These are phyloP conservation scores for Amazona guildingii DNA, from an alignment of 2,113 vertebrate species.

Conservation along the genomic window DNA sequence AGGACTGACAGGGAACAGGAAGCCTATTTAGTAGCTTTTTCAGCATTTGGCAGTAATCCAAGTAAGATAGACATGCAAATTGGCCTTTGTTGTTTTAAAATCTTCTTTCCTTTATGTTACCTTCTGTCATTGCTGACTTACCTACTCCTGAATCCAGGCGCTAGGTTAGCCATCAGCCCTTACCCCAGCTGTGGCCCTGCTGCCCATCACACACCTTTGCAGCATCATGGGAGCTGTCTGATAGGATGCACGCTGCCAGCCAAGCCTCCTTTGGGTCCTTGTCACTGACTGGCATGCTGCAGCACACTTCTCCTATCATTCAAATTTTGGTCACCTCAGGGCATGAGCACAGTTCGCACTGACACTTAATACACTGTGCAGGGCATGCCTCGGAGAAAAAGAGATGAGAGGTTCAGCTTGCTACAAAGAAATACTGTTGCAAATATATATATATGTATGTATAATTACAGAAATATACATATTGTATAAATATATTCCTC, in stretches of 20 bases:
- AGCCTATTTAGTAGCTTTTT: not conserved
- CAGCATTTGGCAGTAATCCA: not conserved
- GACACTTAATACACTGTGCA: not conserved
- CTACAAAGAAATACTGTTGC: not conserved
- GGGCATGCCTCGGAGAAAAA: not conserved
- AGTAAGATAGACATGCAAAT: not conserved
- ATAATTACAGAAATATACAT: not conserved
- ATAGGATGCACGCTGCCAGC: not conserved
- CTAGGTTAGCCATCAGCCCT: accelerated
- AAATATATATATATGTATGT: not conserved
- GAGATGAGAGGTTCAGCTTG: not conserved
- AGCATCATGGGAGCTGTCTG: not conserved
- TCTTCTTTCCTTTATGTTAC: not conserved
- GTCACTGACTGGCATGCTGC: accelerated
- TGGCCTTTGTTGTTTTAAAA: not conserved
- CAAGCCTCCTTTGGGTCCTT: accelerated
- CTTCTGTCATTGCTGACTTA: not conserved
- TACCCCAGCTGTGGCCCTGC: not conserved
- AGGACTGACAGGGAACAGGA: not conserved
- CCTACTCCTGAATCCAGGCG: not conserved
- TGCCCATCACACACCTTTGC: accelerated
- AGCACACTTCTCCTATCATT: accelerated
- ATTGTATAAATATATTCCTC: not conserved
- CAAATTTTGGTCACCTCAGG: not conserved
- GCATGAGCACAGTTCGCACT: not conserved